Base-by-base conservation (phyloP, 2,113 vertebrate genomes). In the Triplophysa dalaica region DNA sequence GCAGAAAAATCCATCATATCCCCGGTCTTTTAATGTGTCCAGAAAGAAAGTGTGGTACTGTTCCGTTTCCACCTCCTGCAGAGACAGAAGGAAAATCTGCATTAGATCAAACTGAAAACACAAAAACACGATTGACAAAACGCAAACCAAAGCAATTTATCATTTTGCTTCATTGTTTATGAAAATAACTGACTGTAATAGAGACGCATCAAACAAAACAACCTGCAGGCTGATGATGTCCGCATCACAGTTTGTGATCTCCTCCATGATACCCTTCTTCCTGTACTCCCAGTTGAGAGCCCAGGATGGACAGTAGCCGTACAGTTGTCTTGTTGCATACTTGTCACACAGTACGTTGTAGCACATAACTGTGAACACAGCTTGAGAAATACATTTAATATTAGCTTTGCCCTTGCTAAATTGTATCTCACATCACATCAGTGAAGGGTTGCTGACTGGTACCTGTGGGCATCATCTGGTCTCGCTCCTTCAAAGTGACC, bases 201-300 rank as follows among this genome's bases (percentile, higher is more conserved):
- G 43, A 45, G 43, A 45, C 8, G 11, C 43, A 45, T 45, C 8
- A 52, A 50, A 50, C 11, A 50, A 3, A 50, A 54, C 13, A 92
- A 95, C 95, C 94, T 96, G 95, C 88, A 96, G 94, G 87, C 96
- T 99, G 88, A 99, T 97, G 91, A 99, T 97, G 90, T 99, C 98
- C 58, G 97, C 97, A 54, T 99, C 96, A 78, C 96, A 98, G 93
- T 92, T 94, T 87, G 96, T 94, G 33, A 99, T 99, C 81, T 99
- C 98, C 92, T 99, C 97, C 98, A 99, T 98, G 91, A 99, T 99
- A 90, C 98, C 98, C 88, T 99, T 99, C 92, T 99, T 99, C 70
- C 98, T 92, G 83, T 99, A 99, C 91, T 99, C 97, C 98, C 98
- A 99, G 33, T 95, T 98, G 85, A 99, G 94, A 1, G 97, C 98